A percentile compares a stretch with the other conserved stretches of the same genome.
Conservation (phyloP, 2,797 vertebrate species). For the Ctenopoma multispine region DNA sequence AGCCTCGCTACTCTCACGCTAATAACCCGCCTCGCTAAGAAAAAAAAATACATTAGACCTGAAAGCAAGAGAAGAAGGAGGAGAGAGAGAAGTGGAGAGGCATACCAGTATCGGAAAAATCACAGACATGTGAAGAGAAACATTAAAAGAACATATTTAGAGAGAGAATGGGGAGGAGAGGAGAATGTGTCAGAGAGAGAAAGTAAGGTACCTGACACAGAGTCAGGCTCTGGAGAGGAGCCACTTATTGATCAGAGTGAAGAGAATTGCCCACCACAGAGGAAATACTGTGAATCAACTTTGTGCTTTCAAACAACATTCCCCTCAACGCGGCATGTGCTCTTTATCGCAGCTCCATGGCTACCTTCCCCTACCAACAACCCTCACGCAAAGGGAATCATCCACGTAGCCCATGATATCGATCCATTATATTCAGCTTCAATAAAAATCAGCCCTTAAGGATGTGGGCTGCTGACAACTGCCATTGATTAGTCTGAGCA, state of each 20-base stretch:
- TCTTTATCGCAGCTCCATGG: conserved; percentile 40
- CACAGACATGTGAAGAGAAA: conserved; percentile 68
- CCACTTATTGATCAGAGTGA: conserved; percentile 78
- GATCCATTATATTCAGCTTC: conserved; percentile 42
- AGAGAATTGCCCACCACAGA: conserved; percentile 52
- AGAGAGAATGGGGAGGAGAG: conserved; percentile 51
- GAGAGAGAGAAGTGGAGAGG: conserved; percentile 13
- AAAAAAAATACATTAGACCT: conserved; percentile 58
- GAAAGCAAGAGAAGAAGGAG: conserved; percentile 45
- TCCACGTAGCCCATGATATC: conserved; percentile 18
- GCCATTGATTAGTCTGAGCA: conserved; percentile 40
- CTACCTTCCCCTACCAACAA: background rate
- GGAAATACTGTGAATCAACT: conserved; percentile 68
- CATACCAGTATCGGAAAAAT: conserved; percentile 70
- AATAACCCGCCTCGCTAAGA: conserved; percentile 73
- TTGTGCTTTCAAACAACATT: conserved; percentile 49
- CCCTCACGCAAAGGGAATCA: background rate
- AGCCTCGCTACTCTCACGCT: conserved; percentile 70
- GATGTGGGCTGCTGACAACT: conserved; percentile 25
- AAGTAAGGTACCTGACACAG: conserved; percentile 69
- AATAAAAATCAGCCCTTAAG: conserved; percentile 45
- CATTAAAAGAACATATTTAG: conserved; percentile 74
- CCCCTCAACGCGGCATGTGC: conserved; percentile 15
- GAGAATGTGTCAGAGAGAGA: conserved; percentile 38
- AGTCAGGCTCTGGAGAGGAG: conserved; percentile 74